phyloP scores from a whole-genome alignment of 2,888 invertebrate genomes.

The Eustalomyia histrio region DNA sequence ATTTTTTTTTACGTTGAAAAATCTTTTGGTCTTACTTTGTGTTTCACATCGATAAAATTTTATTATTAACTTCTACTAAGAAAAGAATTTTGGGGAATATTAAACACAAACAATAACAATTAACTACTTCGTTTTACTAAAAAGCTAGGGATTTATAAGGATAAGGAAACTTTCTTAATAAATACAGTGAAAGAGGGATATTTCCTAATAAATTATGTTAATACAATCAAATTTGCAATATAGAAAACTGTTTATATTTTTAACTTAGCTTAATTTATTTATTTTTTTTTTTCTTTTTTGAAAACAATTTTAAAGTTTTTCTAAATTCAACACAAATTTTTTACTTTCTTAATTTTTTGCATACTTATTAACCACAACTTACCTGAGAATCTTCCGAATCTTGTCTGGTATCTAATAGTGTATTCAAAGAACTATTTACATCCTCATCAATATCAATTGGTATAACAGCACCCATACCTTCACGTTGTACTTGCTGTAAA shows the following conservation, averaged over 20 bases:
- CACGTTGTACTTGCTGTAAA: constrained; percentile 84
- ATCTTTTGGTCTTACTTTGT: background rate
- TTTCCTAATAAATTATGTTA: background rate
- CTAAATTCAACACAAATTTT: background rate
- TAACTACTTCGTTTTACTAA: constrained; percentile 41
- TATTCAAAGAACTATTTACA: constrained; percentile 95
- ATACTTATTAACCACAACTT: constrained; percentile 55
- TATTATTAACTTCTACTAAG: background rate
- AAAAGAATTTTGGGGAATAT: constrained; percentile 9
- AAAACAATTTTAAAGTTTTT: background rate
- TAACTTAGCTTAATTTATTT: background rate
- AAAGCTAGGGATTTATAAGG: constrained; percentile 32
- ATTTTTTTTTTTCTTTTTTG: background rate
- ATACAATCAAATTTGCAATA: background rate
- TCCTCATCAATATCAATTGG: constrained; percentile 96
- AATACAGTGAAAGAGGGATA: background rate
- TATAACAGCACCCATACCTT: constrained; percentile 86
- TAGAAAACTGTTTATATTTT: background rate
- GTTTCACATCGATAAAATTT: constrained; percentile 28
- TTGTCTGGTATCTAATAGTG: constrained; percentile 89
- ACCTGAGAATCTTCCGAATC: constrained; percentile 81
- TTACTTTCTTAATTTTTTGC: background rate
- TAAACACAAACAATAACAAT: constrained; percentile 43
- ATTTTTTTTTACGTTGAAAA: too few relatives aligned
- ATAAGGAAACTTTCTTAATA: constrained; percentile 1